Conservation (phyloP, 2,888 invertebrate genomes). For the Thera britannica region DNA sequence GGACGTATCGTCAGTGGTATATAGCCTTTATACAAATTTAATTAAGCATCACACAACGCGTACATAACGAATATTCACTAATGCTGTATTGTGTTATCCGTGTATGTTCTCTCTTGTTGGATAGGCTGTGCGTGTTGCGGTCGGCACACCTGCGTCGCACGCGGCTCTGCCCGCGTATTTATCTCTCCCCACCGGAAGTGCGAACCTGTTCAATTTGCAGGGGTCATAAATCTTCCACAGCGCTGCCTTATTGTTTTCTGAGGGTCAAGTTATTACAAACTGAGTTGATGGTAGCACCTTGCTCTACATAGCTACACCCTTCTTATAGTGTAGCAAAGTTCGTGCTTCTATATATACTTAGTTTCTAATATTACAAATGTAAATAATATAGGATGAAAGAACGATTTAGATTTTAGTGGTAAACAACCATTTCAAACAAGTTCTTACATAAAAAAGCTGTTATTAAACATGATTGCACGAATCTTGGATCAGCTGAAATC, state of each 20-base stretch:
- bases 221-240: constrained; percentile 24
- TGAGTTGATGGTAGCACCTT: constrained; percentile 7
- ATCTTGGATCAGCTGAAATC: neutral
- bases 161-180: constrained; percentile 51
- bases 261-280: constrained; percentile 31
- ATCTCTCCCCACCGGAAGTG: constrained; percentile 54
- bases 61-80: neutral
- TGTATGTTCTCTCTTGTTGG: neutral
- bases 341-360: neutral
- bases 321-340: neutral
- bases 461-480: neutral
- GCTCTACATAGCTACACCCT: too few species aligned
- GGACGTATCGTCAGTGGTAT: too few species aligned
- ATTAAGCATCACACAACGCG: too few species aligned
- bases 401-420: too few species aligned
- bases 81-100: neutral
- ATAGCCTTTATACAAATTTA: too few species aligned
- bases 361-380: too few species aligned
- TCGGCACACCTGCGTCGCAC: constrained; percentile 50
- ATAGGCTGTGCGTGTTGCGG: constrained; percentile 39
- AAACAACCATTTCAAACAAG: neutral
- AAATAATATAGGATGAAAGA: too few species aligned
- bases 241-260: constrained; percentile 28
- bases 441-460: neutral
- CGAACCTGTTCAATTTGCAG: constrained; percentile 34